Evolutionary conservation across 2,113 vertebrate genomes (phyloP).

Genomic region (Campylomormyrus tamandua): DNA sequence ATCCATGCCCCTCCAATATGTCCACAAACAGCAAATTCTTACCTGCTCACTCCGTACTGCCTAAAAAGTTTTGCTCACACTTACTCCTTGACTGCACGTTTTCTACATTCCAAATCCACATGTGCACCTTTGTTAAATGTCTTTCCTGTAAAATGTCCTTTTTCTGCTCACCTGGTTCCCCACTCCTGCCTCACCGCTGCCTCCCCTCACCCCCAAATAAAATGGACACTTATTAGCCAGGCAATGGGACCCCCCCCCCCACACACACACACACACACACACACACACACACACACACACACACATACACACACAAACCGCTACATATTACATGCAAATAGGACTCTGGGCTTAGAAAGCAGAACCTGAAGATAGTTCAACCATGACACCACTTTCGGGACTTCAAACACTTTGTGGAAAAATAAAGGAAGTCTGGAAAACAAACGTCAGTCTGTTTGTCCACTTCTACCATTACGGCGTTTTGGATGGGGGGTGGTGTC

Average conservation of each 20-base stretch:
- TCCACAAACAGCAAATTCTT: neutral
- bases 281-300: neutral
- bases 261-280: neutral
- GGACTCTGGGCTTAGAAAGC: constrained; percentile 35
- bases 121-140: neutral
- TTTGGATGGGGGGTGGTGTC: constrained; percentile 23
- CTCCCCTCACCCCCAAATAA: neutral
- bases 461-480: constrained; percentile 51
- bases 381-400: constrained; percentile 34
- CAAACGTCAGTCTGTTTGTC: constrained; percentile 48
- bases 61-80: neutral
- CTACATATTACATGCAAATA: constrained; percentile 33
- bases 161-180: neutral
- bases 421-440: constrained; percentile 57
- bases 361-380: constrained; percentile 43
- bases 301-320: neutral
- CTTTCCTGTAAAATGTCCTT: neutral
- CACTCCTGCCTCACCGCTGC: neutral
- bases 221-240: neutral
- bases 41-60: neutral
- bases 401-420: constrained; percentile 52
- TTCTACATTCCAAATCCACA: neutral
- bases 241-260: neutral
- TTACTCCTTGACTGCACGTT: neutral
- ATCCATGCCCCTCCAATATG: neutral